phyloP scores from a whole-genome alignment of 2,797 vertebrate species.

The Esox lucius region DNA sequence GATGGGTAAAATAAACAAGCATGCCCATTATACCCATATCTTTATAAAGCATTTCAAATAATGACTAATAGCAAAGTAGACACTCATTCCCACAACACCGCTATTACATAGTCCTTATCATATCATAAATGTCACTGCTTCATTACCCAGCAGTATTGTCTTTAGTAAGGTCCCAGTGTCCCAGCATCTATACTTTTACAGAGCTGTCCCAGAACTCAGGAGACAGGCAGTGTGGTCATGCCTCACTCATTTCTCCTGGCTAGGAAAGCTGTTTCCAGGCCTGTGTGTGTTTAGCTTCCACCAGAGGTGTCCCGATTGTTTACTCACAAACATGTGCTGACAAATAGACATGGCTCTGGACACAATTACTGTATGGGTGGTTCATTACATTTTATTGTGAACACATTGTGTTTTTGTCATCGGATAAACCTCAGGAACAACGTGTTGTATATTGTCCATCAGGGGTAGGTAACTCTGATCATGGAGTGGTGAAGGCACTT shows the following conservation, averaged over 20 bases:
- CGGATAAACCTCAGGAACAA: neutral
- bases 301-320: constrained; percentile 46
- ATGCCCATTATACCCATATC: neutral
- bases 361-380: constrained; percentile 35
- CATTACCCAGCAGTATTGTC: neutral
- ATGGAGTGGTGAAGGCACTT: too few relatives aligned
- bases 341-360: constrained; percentile 51
- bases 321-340: constrained; percentile 52
- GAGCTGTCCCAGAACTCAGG: neutral
- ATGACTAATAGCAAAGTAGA: neutral
- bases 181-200: neutral
- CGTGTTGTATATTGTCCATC: too few relatives aligned
- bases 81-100: neutral
- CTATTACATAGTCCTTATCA: neutral
- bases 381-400: constrained; percentile 45
- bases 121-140: neutral
- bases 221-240: neutral
- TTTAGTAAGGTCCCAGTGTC: neutral
- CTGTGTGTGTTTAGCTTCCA: constrained; percentile 7
- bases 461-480: too few relatives aligned
- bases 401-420: constrained; percentile 24
- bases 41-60: neutral
- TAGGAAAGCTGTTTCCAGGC: constrained; percentile 1
- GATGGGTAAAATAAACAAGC: constrained; percentile 10
- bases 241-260: neutral